These are phyloP conservation scores for Disparrhopalites patrizii DNA, from an alignment of 2,888 invertebrate genomes.

Conservation along the genomic window DNA sequence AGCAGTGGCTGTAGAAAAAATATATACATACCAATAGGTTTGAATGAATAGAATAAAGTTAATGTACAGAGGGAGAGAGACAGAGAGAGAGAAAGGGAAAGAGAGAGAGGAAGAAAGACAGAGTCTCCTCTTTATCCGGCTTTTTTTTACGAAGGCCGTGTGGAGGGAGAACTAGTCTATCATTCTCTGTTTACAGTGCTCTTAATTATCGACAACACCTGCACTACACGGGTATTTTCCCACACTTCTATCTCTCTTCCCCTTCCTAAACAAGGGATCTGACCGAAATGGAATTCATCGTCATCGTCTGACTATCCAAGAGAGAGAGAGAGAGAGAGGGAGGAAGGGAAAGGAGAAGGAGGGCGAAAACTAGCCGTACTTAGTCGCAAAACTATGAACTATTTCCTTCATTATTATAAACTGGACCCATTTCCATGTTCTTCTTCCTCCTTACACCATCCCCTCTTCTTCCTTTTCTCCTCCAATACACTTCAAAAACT, in stretches of 20 bases:
- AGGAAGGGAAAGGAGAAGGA: not conserved
- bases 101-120: too few species aligned
- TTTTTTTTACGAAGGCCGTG: constrained; percentile 32
- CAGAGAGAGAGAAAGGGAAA: constrained; percentile 8
- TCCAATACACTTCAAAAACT: not conserved
- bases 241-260: constrained; percentile 48
- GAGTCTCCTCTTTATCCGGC: constrained; percentile 31
- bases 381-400: constrained; percentile 12
- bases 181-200: constrained; percentile 48
- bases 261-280: constrained; percentile 28
- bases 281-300: constrained; percentile 32
- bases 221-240: constrained; percentile 48
- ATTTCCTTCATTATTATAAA: not conserved
- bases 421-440: not conserved
- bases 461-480: not conserved
- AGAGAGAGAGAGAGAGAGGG: too few species aligned
- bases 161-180: constrained; percentile 44
- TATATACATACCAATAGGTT: not conserved
- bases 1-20: not conserved
- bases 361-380: constrained; percentile 24
- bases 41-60: constrained; percentile 28
- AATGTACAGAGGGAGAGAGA: constrained; percentile 21
- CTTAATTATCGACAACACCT: constrained; percentile 49
- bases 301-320: constrained; percentile 27
- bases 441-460: not conserved